A percentile compares a stretch with the other conserved stretches of the same genome.
Conservation (phyloP, 2,113 vertebrate genomes). For the Megaleporinus macrocephalus region DNA sequence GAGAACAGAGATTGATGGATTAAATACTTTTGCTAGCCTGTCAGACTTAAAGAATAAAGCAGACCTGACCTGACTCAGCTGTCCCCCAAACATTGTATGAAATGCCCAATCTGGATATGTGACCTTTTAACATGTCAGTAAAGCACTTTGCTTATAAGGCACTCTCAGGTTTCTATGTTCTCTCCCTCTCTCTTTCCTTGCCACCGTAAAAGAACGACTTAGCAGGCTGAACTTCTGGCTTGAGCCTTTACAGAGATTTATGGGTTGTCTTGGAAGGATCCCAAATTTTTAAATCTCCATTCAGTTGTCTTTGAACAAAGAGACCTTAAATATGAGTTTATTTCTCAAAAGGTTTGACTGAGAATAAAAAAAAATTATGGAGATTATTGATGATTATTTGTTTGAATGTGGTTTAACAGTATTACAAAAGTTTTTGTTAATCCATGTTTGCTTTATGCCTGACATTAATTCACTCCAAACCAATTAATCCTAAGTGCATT, state of each 20-base stretch:
- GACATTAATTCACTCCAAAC: background rate
- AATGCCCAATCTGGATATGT: conserved; percentile 20
- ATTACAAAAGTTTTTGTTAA: background rate
- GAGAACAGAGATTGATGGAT: background rate
- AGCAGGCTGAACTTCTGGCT: conserved; percentile 6
- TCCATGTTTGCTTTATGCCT: background rate
- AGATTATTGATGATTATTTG: too few relatives aligned
- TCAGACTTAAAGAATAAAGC: background rate
- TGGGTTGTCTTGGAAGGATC: background rate
- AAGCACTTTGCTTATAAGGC: conserved; percentile 38
- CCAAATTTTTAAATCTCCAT: background rate
- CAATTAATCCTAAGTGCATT: conserved; percentile 1
- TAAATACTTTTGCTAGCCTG: background rate
- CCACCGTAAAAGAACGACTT: background rate
- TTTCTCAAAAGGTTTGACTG: background rate
- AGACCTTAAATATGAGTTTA: background rate
- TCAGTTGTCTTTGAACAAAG: background rate
- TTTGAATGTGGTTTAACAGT: background rate
- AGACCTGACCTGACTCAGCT: background rate
- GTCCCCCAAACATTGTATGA: background rate
- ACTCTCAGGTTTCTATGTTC: conserved; percentile 17
- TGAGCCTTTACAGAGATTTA: background rate
- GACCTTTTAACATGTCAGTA: conserved; percentile 52
- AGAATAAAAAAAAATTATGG: background rate
- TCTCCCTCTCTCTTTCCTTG: background rate